Conservation (phyloP, 1,140 invertebrate genomes). For the Pogonomyrmex barbatus region DNA sequence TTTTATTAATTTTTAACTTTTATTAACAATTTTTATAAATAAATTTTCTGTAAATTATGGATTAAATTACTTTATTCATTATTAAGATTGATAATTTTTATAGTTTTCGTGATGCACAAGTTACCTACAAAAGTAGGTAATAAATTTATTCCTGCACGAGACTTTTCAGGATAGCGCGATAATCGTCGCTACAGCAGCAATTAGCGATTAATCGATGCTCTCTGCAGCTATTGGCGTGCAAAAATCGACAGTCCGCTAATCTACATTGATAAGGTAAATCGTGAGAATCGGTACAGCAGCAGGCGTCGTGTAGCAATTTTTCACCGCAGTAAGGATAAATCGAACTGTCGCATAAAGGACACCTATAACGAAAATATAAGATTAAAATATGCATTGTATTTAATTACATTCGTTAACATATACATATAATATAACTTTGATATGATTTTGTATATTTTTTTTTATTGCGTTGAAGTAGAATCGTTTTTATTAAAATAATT, state of each 20-base stretch:
- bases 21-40: neutral
- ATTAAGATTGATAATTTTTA: neutral
- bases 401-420: neutral
- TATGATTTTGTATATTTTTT: too few relatives aligned
- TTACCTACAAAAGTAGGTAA: too few relatives aligned
- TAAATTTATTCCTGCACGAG: conserved; percentile 11
- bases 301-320: conserved; percentile 91
- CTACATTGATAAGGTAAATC: conserved; percentile 88
- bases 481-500: neutral
- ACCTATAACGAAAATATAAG: conserved; percentile 77
- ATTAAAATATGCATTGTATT: neutral
- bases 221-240: conserved; percentile 91
- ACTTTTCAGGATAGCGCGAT: conserved; percentile 68
- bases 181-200: conserved; percentile 89
- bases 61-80: neutral
- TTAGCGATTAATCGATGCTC: conserved; percentile 90
- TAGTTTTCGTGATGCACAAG: neutral
- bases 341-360: conserved; percentile 91
- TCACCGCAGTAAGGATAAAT: conserved; percentile 91
- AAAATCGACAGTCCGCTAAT: conserved; percentile 89
- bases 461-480: neutral
- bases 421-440: neutral
- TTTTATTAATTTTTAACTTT: neutral
- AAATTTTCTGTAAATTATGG: too few relatives aligned
- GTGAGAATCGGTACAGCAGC: conserved; percentile 88